Evolutionary conservation across 2,888 invertebrate species (phyloP).

Genomic region (Lomographa bimaculata): DNA sequence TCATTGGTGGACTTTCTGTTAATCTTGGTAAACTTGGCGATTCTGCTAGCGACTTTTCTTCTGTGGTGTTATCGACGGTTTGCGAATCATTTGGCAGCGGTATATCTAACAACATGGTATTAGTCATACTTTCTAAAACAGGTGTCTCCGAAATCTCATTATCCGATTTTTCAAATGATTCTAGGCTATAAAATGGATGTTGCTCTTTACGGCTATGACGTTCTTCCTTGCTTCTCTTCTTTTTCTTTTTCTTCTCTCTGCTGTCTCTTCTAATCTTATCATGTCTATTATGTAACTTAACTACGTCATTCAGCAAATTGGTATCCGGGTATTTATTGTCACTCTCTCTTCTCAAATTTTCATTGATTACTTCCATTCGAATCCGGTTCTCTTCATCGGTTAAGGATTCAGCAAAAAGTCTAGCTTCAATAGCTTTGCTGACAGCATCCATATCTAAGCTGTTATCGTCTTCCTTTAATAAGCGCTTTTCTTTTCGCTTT

Average conservation of each 20-base stretch:
- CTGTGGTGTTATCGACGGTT: slow-evolving; percentile 53
- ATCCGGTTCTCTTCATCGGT: slow-evolving; percentile 73
- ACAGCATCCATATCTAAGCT: slow-evolving; percentile 92
- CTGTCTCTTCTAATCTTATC: slow-evolving; percentile 81
- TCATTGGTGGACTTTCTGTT: slow-evolving; percentile 84
- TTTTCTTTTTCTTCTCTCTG: slow-evolving; percentile 93
- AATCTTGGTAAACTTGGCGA: slow-evolving; percentile 86
- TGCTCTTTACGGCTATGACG: slow-evolving; percentile 87
- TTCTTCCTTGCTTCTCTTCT: slow-evolving; percentile 92
- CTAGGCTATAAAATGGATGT: slow-evolving; percentile 85
- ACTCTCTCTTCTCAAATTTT: slow-evolving; percentile 38
- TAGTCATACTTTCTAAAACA: slow-evolving; percentile 50
- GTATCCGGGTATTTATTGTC: slow-evolving; percentile 85
- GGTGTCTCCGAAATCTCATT: slow-evolving; percentile 42
- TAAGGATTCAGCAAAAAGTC: slow-evolving; percentile 87
- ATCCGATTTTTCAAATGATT: slow-evolving; percentile 64
- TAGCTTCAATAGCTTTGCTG: slow-evolving; percentile 91
- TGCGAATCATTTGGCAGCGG: slow-evolving; percentile 64
- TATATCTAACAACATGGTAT: slow-evolving; percentile 63
- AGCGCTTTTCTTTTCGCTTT: slow-evolving; percentile 85
- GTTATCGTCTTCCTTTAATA: slow-evolving; percentile 88
- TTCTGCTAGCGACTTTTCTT: slow-evolving; percentile 68
- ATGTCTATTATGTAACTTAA: slow-evolving; percentile 36
- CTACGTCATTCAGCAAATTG: slow-evolving; percentile 35
- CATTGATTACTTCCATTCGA: slow-evolving; percentile 43